phyloP scores from a whole-genome alignment of 2,113 vertebrate species.

The Percina caprodes region DNA sequence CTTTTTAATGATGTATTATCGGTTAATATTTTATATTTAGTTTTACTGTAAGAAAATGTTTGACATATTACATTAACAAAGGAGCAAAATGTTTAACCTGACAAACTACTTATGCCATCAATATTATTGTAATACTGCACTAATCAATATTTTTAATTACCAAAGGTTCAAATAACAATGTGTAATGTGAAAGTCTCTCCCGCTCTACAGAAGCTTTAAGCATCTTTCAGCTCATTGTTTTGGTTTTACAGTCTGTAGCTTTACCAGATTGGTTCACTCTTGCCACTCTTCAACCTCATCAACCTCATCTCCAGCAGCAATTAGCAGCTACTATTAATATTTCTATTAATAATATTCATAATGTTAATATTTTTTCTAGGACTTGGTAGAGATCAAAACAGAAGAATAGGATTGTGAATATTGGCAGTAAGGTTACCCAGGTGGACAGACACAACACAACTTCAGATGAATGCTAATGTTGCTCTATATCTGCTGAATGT shows the following conservation, averaged over 20 bases:
- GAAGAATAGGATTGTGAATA: no score
- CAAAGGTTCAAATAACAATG: not conserved
- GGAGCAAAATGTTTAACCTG: not conserved
- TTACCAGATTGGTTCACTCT: not conserved
- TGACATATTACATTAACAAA: not conserved
- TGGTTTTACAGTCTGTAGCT: not conserved
- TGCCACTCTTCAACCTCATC: not conserved
- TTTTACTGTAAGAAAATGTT: not conserved
- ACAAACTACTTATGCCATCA: not conserved
- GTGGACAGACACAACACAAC: no score
- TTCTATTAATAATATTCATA: not conserved
- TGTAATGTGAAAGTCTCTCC: not conserved
- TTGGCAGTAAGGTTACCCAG: no score
- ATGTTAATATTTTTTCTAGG: not conserved
- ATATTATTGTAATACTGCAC: not conserved
- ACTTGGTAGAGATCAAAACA: no score
- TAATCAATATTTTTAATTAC: not conserved
- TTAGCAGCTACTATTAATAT: not conserved
- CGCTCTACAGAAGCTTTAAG: not conserved
- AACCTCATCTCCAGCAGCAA: not conserved
- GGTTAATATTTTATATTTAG: not conserved
- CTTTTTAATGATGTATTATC: not conserved
- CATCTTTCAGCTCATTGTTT: not conserved
- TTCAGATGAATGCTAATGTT: not conserved
- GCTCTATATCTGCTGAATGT: not conserved